Evolutionary conservation across 2,113 vertebrate species (phyloP).

Genomic region (Elaphurus davidianus): DNA sequence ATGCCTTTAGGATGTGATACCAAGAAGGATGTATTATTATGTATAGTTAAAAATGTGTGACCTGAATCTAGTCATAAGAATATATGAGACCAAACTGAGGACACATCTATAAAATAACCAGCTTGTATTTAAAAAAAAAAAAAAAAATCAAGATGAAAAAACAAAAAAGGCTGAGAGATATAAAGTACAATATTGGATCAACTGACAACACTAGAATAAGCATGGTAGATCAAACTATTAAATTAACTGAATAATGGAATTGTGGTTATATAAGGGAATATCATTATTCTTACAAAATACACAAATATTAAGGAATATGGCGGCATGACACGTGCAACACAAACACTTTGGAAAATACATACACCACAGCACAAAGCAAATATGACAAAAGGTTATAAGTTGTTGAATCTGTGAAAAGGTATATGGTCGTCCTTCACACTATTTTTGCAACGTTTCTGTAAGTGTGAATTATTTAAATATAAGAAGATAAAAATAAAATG

Average conservation of each 20-base stretch:
- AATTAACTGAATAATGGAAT: neutral
- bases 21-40: neutral
- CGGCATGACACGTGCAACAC: neutral
- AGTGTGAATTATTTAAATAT: neutral
- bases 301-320: neutral
- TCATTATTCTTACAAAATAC: neutral
- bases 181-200: neutral
- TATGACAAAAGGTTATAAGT: neutral
- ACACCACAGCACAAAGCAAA: neutral
- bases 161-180: neutral
- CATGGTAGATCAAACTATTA: neutral
- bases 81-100: neutral
- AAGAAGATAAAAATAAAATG: neutral
- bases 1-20: neutral
- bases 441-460: neutral
- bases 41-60: neutral
- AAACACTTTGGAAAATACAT: neutral
- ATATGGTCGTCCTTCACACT: neutral
- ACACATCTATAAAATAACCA: neutral
- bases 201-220: neutral
- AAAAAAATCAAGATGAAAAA: neutral
- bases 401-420: neutral
- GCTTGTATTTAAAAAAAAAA: neutral
- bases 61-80: neutral
- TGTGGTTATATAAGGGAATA: neutral